These are phyloP conservation scores for Gadus chalcogrammus DNA, from an alignment of 2,113 vertebrate species.

Conservation along the genomic window DNA sequence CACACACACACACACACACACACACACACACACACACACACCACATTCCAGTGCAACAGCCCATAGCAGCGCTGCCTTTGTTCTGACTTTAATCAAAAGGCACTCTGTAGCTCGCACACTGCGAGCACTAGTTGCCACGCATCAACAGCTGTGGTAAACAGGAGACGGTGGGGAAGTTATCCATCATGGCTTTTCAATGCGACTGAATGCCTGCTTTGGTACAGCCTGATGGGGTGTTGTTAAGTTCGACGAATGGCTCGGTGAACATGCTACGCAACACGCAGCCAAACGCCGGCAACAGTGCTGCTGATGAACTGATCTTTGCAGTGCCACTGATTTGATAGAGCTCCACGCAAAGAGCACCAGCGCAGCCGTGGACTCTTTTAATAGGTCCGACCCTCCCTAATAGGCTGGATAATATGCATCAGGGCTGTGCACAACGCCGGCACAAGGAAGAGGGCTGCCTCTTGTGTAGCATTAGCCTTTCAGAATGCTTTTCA, in stretches of 20 bases:
- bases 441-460: slow-evolving; percentile 21
- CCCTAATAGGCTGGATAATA: slow-evolving; percentile 43
- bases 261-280: background rate
- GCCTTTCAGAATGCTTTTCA: slow-evolving; percentile 50
- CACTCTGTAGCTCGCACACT: background rate
- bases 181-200: background rate
- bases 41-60: slow-evolving; percentile 27
- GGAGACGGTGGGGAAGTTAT: background rate
- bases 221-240: slow-evolving; percentile 13
- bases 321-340: slow-evolving; percentile 3
- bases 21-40: slow-evolving; percentile 1
- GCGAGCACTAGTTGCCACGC: background rate
- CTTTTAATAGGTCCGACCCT: slow-evolving; percentile 27
- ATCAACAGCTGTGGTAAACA: slow-evolving; percentile 2
- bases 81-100: slow-evolving; percentile 18
- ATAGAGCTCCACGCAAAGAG: slow-evolving; percentile 29
- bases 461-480: slow-evolving; percentile 39
- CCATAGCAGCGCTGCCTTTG: slow-evolving; percentile 22
- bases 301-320: too few relatives aligned
- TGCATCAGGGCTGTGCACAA: slow-evolving; percentile 28
- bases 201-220: background rate
- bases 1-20: too few relatives aligned
- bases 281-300: too few relatives aligned
- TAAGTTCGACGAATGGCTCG: background rate
- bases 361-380: slow-evolving; percentile 6